Conservation (phyloP, 2,797 vertebrate genomes). For the Hoplostethus atlanticus region DNA sequence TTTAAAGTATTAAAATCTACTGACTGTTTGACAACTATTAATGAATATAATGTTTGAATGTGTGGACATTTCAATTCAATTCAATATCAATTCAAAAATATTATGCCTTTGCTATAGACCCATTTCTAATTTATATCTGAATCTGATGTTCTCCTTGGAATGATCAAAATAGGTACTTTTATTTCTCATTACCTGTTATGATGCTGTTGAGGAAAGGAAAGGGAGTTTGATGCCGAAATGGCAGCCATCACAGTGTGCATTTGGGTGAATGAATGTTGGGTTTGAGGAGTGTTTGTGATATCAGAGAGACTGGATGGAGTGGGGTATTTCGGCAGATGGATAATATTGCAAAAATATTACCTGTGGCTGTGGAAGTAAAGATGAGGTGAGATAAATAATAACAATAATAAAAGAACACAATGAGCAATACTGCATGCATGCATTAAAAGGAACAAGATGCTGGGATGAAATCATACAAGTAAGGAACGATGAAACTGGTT, state of each 20-base stretch:
- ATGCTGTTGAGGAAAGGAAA: neutral
- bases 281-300: conserved; percentile 22
- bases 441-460: conserved; percentile 72
- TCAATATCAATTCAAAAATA: neutral
- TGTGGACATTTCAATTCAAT: neutral
- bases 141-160: neutral
- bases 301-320: conserved; percentile 25
- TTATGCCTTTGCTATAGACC: neutral
- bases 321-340: conserved; percentile 44
- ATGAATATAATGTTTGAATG: neutral
- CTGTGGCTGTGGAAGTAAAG: conserved; percentile 56
- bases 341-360: conserved; percentile 51
- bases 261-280: conserved; percentile 32
- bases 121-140: conserved; percentile 10
- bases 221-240: conserved; percentile 25
- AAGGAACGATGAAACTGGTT: conserved; percentile 79
- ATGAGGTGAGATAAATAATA: conserved; percentile 43
- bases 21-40: neutral
- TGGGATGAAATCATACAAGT: conserved; percentile 66
- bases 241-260: conserved; percentile 20
- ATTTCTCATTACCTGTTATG: neutral
- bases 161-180: neutral
- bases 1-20: neutral
- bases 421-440: conserved; percentile 61
- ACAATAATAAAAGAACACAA: conserved; percentile 51